A percentile compares a stretch with the other conserved stretches of the same genome.
These are phyloP conservation scores for Xiphophorus maculatus DNA, from an alignment of 2,113 vertebrate species.

Conservation along the genomic window DNA sequence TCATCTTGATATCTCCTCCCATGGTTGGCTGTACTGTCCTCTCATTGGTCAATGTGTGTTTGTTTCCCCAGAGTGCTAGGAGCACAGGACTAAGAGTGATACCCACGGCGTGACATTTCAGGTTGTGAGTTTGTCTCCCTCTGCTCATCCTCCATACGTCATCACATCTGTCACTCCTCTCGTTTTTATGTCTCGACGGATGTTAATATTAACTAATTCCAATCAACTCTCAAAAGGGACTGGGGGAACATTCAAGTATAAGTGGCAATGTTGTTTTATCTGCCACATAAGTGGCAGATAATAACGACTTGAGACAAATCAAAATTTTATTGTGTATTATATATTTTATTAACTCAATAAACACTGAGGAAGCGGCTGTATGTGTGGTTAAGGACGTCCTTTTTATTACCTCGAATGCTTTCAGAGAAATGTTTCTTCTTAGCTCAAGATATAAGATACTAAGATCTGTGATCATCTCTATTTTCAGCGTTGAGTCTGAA, in stretches of 20 bases:
- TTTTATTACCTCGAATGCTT: conserved; percentile 3
- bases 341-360: conserved; percentile 6
- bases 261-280: conserved; percentile 47
- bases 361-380: not conserved
- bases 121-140: conserved; percentile 95
- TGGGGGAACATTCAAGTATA: conserved; percentile 97
- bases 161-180: conserved; percentile 72
- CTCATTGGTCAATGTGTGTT: conserved; percentile 98
- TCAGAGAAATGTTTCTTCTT: conserved; percentile 6
- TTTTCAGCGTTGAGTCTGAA: not conserved
- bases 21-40: conserved; percentile 81
- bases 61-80: conserved; percentile 99
- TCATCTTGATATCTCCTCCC: conserved; percentile 72
- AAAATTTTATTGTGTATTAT: conserved; percentile 3
- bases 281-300: conserved; percentile 7
- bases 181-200: conserved; percentile 77
- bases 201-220: conserved; percentile 89
- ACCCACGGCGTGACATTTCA: conserved; percentile 99
- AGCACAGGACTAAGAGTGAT: conserved; percentile 98
- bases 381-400: not conserved
- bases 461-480: not conserved
- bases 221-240: conserved; percentile 81
- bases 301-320: conserved; percentile 12
- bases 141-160: conserved; percentile 65
- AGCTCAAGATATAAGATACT: not conserved